phyloP scores from a whole-genome alignment of 2,113 vertebrate species.

The Tachycineta bicolor region DNA sequence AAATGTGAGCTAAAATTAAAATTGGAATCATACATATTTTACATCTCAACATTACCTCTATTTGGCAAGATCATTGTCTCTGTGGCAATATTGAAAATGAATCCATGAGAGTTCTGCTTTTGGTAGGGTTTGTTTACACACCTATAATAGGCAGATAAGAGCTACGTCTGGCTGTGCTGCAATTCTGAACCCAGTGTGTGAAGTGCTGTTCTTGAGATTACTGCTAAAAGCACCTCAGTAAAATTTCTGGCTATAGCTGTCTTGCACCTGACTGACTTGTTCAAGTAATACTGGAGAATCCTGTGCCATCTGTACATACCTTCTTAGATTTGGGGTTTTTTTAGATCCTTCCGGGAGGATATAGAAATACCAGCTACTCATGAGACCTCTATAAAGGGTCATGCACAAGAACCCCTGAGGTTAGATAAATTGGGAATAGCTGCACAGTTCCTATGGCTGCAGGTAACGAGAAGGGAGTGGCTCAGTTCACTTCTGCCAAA shows the following conservation, averaged over 20 bases:
- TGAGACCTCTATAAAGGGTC: neutral
- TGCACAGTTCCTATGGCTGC: neutral
- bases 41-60: neutral
- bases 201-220: neutral
- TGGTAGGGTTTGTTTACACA: neutral
- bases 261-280: neutral
- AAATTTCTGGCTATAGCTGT: neutral
- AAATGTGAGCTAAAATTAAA: neutral
- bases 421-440: neutral
- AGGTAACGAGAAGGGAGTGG: neutral
- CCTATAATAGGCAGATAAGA: neutral
- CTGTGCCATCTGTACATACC: neutral
- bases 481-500: neutral
- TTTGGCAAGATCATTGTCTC: neutral
- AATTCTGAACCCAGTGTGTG: neutral
- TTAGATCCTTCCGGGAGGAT: neutral
- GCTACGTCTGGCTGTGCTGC: neutral
- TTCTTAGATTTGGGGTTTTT: neutral
- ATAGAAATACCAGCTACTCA: neutral
- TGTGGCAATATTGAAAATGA: neutral
- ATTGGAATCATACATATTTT: neutral
- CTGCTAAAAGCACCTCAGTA: neutral
- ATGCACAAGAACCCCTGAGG: rapidly evolving
- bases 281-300: neutral
- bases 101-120: neutral